A percentile compares a stretch with the other conserved stretches of the same genome.
phyloP scores from a whole-genome alignment of 35 echinoderm and acorn worm species.

The Anneissia japonica region DNA sequence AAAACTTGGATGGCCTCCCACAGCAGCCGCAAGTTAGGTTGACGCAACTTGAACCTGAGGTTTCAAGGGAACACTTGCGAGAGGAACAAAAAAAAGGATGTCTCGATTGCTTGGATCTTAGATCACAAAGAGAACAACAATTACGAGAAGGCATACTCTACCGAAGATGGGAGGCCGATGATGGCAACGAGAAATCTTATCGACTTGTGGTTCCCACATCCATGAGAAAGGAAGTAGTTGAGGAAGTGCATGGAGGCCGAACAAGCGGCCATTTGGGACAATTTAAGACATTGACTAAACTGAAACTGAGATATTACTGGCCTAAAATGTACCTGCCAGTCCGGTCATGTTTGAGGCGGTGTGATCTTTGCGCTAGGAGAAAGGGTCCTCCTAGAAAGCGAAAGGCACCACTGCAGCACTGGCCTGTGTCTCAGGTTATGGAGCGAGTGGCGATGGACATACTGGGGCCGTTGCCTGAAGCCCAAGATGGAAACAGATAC shows the following conservation, averaged over 20 bases:
- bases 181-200: constrained; percentile 2
- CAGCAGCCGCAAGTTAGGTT: background rate
- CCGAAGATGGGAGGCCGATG: constrained; percentile 46
- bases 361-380: constrained; percentile 22
- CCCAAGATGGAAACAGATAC: constrained; percentile 20
- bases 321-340: constrained; percentile 31
- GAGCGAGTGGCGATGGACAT: constrained; percentile 41
- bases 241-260: constrained; percentile 28
- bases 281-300: constrained; percentile 29
- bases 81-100: background rate
- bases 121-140: background rate
- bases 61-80: background rate
- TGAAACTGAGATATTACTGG: constrained; percentile 49
- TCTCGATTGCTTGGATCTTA: background rate
- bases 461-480: constrained; percentile 44
- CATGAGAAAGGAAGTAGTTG: constrained; percentile 14
- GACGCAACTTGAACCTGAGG: background rate
- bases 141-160: constrained; percentile 43
- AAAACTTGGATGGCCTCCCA: background rate
- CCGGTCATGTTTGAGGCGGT: constrained; percentile 27
- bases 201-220: constrained; percentile 32
- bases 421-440: constrained; percentile 5
- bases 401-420: constrained; percentile 28
- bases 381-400: constrained; percentile 22
- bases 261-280: constrained; percentile 24